Percentiles rank a stretch among this genome's conserved stretches.
Conservation (phyloP, 2,113 vertebrate species). For the Corythornis cristatus region DNA sequence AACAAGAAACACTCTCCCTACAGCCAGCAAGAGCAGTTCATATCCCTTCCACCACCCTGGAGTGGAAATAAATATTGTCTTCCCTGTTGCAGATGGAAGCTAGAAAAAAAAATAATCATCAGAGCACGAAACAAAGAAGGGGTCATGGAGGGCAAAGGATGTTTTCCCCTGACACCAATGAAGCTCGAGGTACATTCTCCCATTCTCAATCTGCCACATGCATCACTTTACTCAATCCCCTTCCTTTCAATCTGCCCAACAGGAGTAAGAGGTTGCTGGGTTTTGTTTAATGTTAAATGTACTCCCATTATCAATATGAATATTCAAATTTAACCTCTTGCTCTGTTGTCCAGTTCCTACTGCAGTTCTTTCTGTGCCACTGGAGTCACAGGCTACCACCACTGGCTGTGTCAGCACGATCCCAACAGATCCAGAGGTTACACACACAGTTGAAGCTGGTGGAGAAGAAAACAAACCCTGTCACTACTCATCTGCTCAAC, state of each 20-base stretch:
- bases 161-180: not conserved
- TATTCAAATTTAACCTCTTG: not conserved
- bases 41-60: slow-evolving; percentile 52
- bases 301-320: not conserved
- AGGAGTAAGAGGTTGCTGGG: not conserved
- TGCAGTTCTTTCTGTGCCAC: not conserved
- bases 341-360: not conserved
- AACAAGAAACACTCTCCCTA: not conserved
- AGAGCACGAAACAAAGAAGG: not conserved
- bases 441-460: accelerated
- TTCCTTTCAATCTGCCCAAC: not conserved
- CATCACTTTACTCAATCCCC: not conserved
- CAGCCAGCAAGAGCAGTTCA: slow-evolving; percentile 72
- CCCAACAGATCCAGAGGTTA: not conserved
- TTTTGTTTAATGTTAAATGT: not conserved
- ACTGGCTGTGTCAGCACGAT: not conserved
- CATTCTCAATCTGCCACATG: accelerated
- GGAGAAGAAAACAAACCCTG: not conserved
- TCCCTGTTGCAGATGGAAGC: not conserved
- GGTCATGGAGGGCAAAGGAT: not conserved
- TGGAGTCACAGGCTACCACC: not conserved
- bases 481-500: not conserved
- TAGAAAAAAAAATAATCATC: not conserved
- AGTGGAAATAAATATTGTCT: not conserved
- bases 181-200: not conserved